These are phyloP conservation scores for Felis catus DNA, from an alignment of 2,113 vertebrate genomes.

Conservation along the genomic window DNA sequence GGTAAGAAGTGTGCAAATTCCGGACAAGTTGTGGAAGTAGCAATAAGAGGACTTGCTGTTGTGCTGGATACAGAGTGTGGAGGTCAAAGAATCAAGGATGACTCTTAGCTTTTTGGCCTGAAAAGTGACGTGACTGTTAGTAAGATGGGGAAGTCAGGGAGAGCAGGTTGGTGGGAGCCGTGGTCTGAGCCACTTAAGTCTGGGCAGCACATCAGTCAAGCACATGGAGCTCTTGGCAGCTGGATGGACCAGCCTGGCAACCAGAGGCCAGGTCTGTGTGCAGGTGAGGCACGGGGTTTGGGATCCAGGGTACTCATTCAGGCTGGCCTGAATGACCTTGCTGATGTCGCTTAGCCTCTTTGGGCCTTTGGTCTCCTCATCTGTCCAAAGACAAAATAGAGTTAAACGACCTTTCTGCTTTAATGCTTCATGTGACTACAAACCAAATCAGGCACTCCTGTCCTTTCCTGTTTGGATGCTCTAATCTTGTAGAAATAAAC, in stretches of 20 bases:
- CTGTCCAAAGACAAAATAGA: not conserved
- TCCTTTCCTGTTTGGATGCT: not conserved
- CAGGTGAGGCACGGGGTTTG: not conserved
- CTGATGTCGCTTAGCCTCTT: not conserved
- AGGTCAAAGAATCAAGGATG: not conserved
- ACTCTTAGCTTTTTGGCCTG: not conserved
- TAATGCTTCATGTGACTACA: not conserved
- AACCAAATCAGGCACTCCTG: not conserved
- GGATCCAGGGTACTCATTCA: accelerated
- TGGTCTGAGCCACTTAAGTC: not conserved
- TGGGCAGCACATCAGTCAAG: not conserved
- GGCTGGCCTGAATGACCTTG: not conserved
- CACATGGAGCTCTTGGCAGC: not conserved
- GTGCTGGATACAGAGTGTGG: not conserved
- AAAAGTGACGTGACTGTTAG: not conserved
- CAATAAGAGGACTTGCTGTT: not conserved
- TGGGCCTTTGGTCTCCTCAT: not conserved
- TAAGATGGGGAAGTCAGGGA: not conserved
- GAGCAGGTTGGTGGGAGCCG: too few species aligned
- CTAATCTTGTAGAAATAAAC: not conserved
- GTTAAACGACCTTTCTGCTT: not conserved
- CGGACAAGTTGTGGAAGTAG: not conserved
- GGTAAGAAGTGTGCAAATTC: not conserved
- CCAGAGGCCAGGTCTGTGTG: not conserved
- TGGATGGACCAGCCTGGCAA: not conserved